Evolutionary conservation across 1,140 invertebrate genomes (phyloP), one percentile per base, ranked within the genome.

Genomic region (Chymomyza costata): DNA sequence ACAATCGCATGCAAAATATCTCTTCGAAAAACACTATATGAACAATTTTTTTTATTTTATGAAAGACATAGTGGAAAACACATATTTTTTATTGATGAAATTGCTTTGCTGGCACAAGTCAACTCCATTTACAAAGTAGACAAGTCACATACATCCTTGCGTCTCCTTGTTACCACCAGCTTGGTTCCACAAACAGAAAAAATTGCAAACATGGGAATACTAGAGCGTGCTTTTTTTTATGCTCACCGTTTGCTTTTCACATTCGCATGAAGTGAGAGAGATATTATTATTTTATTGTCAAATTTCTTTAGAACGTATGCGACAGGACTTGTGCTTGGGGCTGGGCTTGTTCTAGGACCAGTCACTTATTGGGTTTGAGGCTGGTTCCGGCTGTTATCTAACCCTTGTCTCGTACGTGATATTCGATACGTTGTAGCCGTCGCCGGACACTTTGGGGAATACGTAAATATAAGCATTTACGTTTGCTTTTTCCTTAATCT

Each of bases 61-160:
- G n/a, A n/a, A n/a, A 11, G 30, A 50, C 25, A 45, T 19, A 37
- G 17, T 45, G 34, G 6, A 14, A 54, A 62, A 56, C 67, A 71
- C 63, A 62, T 78, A 80, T 78, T 68, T 81, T 64, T 74, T 80
- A 78, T 78, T 78, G 74, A 80, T 80, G 67, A 78, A 80, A 78
- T 78, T 80, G 73, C 53, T 80, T 81, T 5, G 34, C 34, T 65
- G 71, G 47, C 58, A 25, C 3, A 25, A 25, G 21, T 25, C 21
- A 49, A 55, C 46, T 76, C 71, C 71, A 76, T 76, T 80, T 76
- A 66, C 73, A 70, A 76, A 78, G 71, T 78, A 76, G 71, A 76
- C 71, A 76, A 71, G 68, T 59, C n/a, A n/a, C n/a, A n/a, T n/a
- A n/a, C n/a, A n/a, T n/a, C n/a, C n/a, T n/a, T n/a, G n/a, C n/a